Percentiles rank a stretch among this genome's conserved stretches.
These are phyloP conservation scores for Megaptera novaeangliae DNA, from an alignment of 2,113 vertebrate genomes.

Conservation along the genomic window DNA sequence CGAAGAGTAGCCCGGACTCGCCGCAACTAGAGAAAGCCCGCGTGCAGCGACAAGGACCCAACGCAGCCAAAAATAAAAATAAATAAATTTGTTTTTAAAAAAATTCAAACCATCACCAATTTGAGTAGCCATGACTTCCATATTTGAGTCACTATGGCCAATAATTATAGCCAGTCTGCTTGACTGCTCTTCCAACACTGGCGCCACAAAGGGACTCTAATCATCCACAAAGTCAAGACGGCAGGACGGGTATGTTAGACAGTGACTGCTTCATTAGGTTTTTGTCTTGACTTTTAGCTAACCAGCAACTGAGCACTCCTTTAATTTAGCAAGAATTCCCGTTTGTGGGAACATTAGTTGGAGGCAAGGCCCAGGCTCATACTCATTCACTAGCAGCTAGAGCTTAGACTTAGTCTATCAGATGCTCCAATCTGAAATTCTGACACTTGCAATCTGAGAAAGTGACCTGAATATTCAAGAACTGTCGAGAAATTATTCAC, in stretches of 20 bases:
- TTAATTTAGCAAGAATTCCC: background rate
- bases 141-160: background rate
- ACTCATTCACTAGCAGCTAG: background rate
- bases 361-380: background rate
- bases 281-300: background rate
- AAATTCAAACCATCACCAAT: background rate
- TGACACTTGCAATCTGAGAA: background rate
- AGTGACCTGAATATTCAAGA: background rate
- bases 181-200: background rate
- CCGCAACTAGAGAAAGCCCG: too few species aligned
- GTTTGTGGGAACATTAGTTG: background rate
- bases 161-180: background rate
- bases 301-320: background rate
- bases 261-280: background rate
- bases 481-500: background rate
- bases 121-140: background rate
- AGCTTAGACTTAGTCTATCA: background rate
- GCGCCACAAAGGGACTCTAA: background rate
- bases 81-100: too few species aligned
- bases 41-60: too few species aligned
- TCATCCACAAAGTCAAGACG: background rate
- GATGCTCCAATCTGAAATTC: background rate
- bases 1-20: too few species aligned
- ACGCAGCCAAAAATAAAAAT: too few species aligned
- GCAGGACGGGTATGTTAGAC: background rate